These are phyloP conservation scores for Epicauta chinensis DNA, from an alignment of 1,140 invertebrate species.

Conservation along the genomic window DNA sequence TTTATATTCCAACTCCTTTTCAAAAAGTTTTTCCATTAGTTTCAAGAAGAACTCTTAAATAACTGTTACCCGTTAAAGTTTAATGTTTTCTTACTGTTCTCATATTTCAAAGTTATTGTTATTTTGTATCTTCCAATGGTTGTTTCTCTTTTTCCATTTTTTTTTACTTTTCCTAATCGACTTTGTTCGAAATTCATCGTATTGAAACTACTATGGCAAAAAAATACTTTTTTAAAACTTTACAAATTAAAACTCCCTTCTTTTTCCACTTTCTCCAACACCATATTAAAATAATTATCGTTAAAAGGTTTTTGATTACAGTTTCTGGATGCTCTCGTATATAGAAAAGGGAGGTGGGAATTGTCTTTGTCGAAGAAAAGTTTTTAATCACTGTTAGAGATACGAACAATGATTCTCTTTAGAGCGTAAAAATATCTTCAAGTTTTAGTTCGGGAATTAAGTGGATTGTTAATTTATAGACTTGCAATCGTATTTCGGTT, in stretches of 20 bases:
- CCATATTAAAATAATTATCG: slow-evolving; percentile 25
- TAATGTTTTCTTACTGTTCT: slow-evolving; percentile 1
- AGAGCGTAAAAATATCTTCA: no score
- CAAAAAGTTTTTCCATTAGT: slow-evolving; percentile 17
- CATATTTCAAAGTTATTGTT: slow-evolving; percentile 15
- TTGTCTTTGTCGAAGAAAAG: no score
- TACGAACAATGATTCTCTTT: no score
- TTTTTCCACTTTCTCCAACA: slow-evolving; percentile 15
- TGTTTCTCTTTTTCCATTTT: no score
- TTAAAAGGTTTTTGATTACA: slow-evolving; percentile 25
- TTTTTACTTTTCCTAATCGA: slow-evolving; percentile 2
- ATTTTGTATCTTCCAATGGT: no score
- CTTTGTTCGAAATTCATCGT: background rate
- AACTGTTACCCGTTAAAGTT: slow-evolving; percentile 11
- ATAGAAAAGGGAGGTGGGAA: no score
- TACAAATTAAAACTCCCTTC: slow-evolving; percentile 13
- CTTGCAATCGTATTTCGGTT: no score
- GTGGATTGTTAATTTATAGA: no score
- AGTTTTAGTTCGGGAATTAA: no score
- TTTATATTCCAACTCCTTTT: slow-evolving; percentile 1
- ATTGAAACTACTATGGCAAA: background rate
- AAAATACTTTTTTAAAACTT: slow-evolving; percentile 10
- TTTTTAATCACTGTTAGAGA: no score
- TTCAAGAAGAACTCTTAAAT: slow-evolving; percentile 15
- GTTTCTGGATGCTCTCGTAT: no score